A percentile compares a stretch with the other conserved stretches of the same genome.
Conservation (phyloP, 1,140 invertebrate species). For the Thalassaphorura encarpata region DNA sequence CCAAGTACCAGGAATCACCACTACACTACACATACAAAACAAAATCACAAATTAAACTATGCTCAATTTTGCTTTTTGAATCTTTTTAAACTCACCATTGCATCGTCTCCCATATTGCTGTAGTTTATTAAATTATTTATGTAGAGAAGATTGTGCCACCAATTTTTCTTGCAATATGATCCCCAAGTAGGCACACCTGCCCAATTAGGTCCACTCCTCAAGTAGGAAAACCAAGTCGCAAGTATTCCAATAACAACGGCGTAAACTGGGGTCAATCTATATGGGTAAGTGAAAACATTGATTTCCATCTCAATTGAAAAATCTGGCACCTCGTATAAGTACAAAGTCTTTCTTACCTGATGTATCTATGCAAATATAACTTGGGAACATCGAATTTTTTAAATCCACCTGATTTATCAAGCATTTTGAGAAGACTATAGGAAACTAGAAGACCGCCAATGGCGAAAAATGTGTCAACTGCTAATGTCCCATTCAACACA, state of each 20-base stretch:
- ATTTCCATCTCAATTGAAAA: not conserved
- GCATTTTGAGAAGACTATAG: conserved; percentile 10
- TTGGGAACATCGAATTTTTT: not conserved
- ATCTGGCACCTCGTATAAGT: conserved; percentile 40
- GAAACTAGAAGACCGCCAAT: conserved; percentile 41
- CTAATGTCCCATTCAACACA: conserved; percentile 34
- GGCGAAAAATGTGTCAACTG: conserved; percentile 48
- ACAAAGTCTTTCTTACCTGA: not conserved
- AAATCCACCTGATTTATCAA: conserved; percentile 5
- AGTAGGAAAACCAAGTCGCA: conserved; percentile 54
- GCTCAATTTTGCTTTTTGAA: not conserved
- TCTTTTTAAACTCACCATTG: not conserved
- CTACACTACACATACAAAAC: conserved; percentile 55
- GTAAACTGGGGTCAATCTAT: conserved; percentile 15
- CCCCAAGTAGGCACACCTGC: conserved; percentile 49
- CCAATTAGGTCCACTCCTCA: conserved; percentile 59
- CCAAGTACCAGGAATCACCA: conserved; percentile 71
- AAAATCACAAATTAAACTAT: not conserved
- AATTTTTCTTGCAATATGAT: conserved; percentile 47
- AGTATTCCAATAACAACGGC: conserved; percentile 9
- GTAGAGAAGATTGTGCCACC: conserved; percentile 42
- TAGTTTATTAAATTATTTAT: conserved; percentile 14
- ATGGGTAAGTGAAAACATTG: not conserved
- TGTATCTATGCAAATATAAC: conserved; percentile 11
- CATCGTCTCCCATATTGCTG: not conserved